phyloP scores from a whole-genome alignment of 2,888 invertebrate genomes.

The Pristionchus entomophagus region DNA sequence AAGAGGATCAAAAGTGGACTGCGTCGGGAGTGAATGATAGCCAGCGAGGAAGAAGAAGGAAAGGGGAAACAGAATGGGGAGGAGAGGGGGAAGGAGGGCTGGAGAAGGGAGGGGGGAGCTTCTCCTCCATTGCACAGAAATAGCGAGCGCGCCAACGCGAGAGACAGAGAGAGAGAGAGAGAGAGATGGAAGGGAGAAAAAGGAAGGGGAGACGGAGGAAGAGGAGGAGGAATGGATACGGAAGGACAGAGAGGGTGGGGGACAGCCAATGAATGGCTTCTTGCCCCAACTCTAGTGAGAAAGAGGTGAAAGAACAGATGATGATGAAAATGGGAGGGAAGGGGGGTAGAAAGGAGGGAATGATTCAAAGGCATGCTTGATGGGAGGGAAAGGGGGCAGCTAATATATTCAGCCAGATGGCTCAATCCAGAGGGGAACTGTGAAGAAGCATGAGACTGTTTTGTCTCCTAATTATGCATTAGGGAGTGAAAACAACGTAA shows the following conservation, averaged over 20 bases:
- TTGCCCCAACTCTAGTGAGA: neutral
- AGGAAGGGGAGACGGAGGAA: neutral
- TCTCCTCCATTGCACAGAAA: constrained; percentile 37
- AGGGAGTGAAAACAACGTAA: neutral
- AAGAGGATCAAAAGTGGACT: neutral
- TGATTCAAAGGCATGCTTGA: neutral
- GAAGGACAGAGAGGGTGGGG: constrained; percentile 6
- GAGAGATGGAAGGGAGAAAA: neutral
- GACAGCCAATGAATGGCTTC: constrained; percentile 3
- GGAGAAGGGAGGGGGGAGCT: neutral
- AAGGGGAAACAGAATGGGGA: too few species aligned
- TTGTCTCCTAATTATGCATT: neutral
- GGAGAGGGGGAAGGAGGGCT: neutral
- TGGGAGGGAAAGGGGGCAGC: neutral
- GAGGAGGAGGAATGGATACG: neutral
- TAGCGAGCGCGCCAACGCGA: constrained; percentile 29
- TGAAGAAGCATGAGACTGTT: neutral
- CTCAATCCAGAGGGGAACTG: neutral
- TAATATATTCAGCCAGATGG: constrained; percentile 28
- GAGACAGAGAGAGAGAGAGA: neutral
- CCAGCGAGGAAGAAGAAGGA: neutral
- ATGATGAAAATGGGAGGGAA: neutral
- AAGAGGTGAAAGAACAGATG: neutral
- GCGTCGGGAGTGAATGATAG: constrained; percentile 21
- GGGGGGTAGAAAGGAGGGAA: neutral